Evolutionary conservation across 2,113 vertebrate genomes (phyloP).

Genomic region (Catagonus wagneri): DNA sequence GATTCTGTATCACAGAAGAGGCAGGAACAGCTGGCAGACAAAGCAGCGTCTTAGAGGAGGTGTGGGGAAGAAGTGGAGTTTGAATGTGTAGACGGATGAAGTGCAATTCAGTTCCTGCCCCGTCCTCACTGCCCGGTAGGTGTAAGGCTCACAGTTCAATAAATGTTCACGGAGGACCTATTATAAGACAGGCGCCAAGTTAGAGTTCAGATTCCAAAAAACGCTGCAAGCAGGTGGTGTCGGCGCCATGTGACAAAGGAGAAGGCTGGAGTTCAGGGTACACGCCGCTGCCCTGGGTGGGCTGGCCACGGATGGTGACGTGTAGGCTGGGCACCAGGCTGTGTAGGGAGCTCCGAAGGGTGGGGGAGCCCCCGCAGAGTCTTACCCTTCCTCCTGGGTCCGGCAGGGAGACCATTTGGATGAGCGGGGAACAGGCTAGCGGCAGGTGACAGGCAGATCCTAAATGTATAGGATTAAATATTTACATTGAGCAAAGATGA

Average conservation of each 20-base stretch:
- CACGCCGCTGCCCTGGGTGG: accelerated
- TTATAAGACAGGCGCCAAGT: accelerated
- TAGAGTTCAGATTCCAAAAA: background rate
- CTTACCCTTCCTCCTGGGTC: background rate
- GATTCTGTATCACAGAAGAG: background rate
- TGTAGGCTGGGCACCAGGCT: background rate
- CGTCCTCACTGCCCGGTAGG: accelerated
- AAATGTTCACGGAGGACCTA: accelerated
- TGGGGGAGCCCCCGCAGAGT: background rate
- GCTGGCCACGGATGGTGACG: too few species aligned
- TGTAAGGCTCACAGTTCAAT: background rate
- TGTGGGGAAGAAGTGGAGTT: accelerated
- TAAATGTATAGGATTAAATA: conserved; percentile 73
- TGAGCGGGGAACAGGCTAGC: conserved; percentile 14
- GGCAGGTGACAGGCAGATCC: conserved; percentile 74
- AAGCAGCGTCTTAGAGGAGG: background rate
- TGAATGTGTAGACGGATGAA: accelerated
- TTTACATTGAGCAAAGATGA: conserved; percentile 73
- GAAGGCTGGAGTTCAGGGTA: background rate
- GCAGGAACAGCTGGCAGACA: background rate
- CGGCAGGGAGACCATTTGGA: background rate
- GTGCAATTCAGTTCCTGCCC: background rate
- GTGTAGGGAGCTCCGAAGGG: background rate
- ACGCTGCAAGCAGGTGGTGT: background rate
- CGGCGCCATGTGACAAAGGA: background rate